Evolutionary conservation across 2,888 invertebrate genomes (phyloP).

Genomic region (Eueremaeus valkanovi): DNA sequence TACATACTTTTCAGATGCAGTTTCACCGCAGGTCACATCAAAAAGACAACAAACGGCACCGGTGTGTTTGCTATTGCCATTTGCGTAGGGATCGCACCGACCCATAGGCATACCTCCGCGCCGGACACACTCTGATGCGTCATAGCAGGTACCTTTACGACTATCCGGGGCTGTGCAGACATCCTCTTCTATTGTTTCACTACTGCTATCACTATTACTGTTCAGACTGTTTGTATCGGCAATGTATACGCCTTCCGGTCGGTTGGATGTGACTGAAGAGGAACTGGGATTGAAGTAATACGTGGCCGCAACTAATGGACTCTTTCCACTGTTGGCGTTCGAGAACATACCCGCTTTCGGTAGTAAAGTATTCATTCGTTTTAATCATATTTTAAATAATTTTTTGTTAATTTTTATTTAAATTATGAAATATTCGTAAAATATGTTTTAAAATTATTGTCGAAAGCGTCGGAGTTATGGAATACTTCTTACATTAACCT

Average conservation of each 20-base stretch:
- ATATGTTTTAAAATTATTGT: no score
- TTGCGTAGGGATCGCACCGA: constrained; percentile 38
- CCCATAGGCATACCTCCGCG: constrained; percentile 48
- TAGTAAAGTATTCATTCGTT: no score
- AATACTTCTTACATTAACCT: no score
- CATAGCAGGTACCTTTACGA: constrained; percentile 46
- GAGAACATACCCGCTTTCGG: not conserved
- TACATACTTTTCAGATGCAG: constrained; percentile 45
- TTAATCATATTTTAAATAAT: no score
- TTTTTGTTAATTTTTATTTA: no score
- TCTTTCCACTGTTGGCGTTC: constrained; percentile 24
- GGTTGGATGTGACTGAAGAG: not conserved
- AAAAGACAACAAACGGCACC: constrained; percentile 47
- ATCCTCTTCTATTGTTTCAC: not conserved
- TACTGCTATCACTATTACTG: not conserved
- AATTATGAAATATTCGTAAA: no score
- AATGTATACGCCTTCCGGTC: not conserved
- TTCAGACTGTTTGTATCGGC: not conserved
- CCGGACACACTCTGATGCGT: constrained; percentile 45
- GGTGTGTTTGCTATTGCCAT: not conserved
- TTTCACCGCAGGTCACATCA: constrained; percentile 47
- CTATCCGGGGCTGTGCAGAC: constrained; percentile 46
- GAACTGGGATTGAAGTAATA: constrained; percentile 45
- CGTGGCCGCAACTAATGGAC: constrained; percentile 45
- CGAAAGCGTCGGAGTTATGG: no score